Base-by-base conservation (phyloP, 2,113 vertebrate species). In the Oncorhynchus gorbuscha region DNA sequence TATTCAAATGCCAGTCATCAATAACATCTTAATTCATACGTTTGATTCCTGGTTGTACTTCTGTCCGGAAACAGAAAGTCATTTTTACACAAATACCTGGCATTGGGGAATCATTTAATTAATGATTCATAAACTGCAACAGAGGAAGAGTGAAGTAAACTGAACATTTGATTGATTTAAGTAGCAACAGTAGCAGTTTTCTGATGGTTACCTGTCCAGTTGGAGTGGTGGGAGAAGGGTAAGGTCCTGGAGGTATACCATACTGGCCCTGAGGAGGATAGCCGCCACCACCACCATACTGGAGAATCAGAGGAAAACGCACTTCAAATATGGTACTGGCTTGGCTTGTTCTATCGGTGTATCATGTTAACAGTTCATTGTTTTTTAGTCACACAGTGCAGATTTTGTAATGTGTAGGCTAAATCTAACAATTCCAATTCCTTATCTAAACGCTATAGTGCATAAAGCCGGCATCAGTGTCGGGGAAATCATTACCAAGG, bases 231-330 rank as follows among this genome's bases (percentile, higher is more conserved):
- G 90, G 69, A 83, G 84, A 83, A 48, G 89, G 82, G 79, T 93
- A 97, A 55, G 92, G 72, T 45, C 92, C 86, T 22, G 92, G 84
- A 72, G 88, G 88, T 58, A 92, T 91, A 35, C 93, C 90, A 55
- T 96, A 97, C 81, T 96, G 96, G 81, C 93, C 93, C 7, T 70
- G 69, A 22, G 94, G 69, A 22, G 94, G 93, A 89, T 93, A 96
- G 82, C 91, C 89, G 82, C 91, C 89, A 79, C 83, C 92, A 85
- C 93, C 92, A 85, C 93, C 96, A 91, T 89, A 90, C 93, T 94
- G 68, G 18, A 30, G 12, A 83, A 72, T 11, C 58, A 81, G 69
- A 59, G 9, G 67, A 5, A 78, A 76, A 58, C 20, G 62, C 1
- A 16, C 24, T 3, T 65, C 9, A 76, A 2, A 18, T 35, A 2